These are phyloP conservation scores for Scomber japonicus DNA, from an alignment of 2,113 vertebrate species.

Conservation along the genomic window DNA sequence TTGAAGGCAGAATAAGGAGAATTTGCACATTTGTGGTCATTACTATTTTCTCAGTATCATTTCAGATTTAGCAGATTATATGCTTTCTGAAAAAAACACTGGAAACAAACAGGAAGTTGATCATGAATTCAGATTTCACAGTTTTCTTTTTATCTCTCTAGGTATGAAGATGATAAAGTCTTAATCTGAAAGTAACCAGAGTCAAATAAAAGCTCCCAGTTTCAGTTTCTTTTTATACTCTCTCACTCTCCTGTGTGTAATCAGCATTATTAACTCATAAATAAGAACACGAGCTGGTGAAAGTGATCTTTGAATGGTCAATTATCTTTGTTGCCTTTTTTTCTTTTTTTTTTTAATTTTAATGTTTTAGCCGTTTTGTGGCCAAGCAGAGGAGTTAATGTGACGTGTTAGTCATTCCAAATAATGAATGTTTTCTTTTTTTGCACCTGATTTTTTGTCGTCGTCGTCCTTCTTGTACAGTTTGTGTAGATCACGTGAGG, in stretches of 20 bases:
- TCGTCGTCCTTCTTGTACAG: conserved; percentile 25
- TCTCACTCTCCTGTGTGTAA: neutral
- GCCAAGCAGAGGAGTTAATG: neutral
- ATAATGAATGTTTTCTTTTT: conserved; percentile 23
- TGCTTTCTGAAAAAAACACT: too few relatives aligned
- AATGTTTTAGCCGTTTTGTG: neutral
- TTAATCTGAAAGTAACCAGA: too few relatives aligned
- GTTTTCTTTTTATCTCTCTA: neutral
- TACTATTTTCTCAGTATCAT: too few relatives aligned
- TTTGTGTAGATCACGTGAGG: conserved; percentile 3
- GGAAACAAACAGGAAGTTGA: neutral
- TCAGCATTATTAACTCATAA: neutral
- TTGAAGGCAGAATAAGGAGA: neutral
- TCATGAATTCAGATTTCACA: neutral
- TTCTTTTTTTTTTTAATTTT: too few relatives aligned
- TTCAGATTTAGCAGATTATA: too few relatives aligned
- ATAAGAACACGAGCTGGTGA: neutral
- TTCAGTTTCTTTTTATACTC: neutral
- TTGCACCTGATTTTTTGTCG: conserved; percentile 22
- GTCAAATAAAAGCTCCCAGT: neutral
- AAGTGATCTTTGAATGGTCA: conserved; percentile 19
- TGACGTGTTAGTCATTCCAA: neutral
- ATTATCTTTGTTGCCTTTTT: conserved; percentile 34
- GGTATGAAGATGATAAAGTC: too few relatives aligned
- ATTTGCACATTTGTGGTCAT: too few relatives aligned